Conservation (phyloP, 2,797 vertebrate species). For the Bradypodion pumilum region DNA sequence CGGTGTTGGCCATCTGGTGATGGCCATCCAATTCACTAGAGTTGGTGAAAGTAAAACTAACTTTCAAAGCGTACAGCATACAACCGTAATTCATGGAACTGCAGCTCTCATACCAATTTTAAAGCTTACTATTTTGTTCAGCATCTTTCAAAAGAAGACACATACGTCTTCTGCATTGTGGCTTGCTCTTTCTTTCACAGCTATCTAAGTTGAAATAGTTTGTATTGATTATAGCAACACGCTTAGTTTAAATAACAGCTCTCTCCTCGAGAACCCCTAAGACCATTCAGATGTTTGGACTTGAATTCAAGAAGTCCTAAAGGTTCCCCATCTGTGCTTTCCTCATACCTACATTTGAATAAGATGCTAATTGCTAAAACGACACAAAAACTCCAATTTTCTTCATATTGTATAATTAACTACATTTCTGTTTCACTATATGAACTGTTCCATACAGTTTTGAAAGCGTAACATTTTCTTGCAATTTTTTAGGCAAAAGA, state of each 20-base stretch:
- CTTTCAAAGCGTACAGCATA: background rate
- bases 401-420: background rate
- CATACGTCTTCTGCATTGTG: background rate
- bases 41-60: background rate
- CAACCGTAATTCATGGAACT: background rate
- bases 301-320: no score
- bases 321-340: background rate
- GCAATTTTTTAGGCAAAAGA: conserved; percentile 54
- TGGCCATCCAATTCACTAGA: no score
- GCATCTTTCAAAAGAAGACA: background rate
- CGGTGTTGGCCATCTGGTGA: no score
- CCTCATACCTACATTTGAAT: background rate
- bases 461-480: conserved; percentile 14
- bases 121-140: background rate
- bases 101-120: background rate
- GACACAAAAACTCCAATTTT: background rate
- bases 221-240: background rate
- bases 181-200: background rate
- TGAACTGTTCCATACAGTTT: background rate
- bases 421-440: background rate
- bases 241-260: no score
- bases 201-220: background rate
- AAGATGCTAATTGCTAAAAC: background rate
- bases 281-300: no score
- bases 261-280: no score